phyloP scores from a whole-genome alignment of 2,888 invertebrate species.

The Balanococcus diminutus region DNA sequence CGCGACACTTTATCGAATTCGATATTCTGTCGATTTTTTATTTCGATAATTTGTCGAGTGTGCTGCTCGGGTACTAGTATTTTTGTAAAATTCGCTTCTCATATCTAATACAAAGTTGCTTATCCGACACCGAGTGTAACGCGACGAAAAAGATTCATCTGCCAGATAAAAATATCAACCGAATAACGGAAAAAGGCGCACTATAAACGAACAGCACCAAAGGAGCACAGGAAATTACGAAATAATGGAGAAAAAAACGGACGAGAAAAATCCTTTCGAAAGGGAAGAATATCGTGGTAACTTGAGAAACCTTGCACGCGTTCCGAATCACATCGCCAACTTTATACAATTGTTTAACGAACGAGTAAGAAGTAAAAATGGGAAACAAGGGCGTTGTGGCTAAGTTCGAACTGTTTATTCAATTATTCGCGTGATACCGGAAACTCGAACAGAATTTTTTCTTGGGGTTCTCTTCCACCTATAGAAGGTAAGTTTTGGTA shows the following conservation, averaged over 20 bases:
- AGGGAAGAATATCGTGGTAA: background rate
- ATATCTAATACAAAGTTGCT: background rate
- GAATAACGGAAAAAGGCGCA: background rate
- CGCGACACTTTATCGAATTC: too few species aligned
- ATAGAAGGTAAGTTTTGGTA: background rate
- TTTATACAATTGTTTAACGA: conserved; percentile 5
- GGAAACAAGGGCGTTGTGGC: background rate
- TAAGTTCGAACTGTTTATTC: background rate
- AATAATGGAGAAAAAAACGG: background rate
- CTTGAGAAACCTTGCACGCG: conserved; percentile 6
- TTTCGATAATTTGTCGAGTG: too few species aligned
- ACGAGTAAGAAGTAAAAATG: background rate
- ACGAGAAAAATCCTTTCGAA: background rate
- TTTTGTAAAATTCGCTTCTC: background rate
- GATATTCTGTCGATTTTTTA: too few species aligned
- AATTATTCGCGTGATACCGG: background rate
- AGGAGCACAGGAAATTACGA: background rate
- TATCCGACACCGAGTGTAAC: background rate
- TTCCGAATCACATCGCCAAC: conserved; percentile 2
- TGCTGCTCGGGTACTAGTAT: too few species aligned
- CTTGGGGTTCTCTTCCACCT: background rate
- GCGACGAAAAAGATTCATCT: background rate
- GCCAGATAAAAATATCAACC: background rate
- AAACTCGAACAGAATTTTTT: background rate
- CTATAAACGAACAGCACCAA: background rate